phyloP scores from a whole-genome alignment of 2,797 vertebrate genomes.

The Babyrousa celebensis region DNA sequence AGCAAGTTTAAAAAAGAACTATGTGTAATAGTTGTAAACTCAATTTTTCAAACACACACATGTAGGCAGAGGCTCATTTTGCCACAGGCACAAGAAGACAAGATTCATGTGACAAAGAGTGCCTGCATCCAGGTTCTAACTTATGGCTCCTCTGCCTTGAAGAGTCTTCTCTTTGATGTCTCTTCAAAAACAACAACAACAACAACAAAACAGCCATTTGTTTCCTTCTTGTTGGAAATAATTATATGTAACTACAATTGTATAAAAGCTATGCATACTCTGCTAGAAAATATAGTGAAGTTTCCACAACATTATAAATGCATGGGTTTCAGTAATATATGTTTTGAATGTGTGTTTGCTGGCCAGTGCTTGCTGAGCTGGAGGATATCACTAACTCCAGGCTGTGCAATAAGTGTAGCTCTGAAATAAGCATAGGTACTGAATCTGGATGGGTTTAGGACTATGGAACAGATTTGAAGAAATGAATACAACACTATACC shows the following conservation, averaged over 20 bases:
- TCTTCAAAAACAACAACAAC: not conserved
- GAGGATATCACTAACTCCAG: not conserved
- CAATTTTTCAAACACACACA: not conserved
- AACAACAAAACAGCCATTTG: not conserved
- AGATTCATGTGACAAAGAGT: not conserved
- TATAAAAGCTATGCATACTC: not conserved
- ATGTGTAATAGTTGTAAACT: not conserved
- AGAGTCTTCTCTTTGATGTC: not conserved
- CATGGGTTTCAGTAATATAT: not conserved
- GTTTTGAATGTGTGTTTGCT: not conserved
- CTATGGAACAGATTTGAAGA: not conserved
- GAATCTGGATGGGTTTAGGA: not conserved
- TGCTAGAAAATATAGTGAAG: not conserved
- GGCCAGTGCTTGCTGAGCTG: not conserved
- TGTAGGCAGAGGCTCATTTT: not conserved
- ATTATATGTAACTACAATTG: not conserved
- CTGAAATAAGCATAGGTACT: not conserved
- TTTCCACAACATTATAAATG: not conserved
- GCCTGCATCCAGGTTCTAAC: not conserved
- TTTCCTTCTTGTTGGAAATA: slow-evolving; percentile 4
- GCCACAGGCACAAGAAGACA: not conserved
- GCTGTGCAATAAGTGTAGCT: not conserved
- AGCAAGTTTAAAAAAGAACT: no score
- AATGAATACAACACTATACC: not conserved
- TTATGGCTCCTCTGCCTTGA: not conserved